These are phyloP conservation scores for Leucosticte australis DNA, from an alignment of 2,113 vertebrate genomes.

Conservation along the genomic window DNA sequence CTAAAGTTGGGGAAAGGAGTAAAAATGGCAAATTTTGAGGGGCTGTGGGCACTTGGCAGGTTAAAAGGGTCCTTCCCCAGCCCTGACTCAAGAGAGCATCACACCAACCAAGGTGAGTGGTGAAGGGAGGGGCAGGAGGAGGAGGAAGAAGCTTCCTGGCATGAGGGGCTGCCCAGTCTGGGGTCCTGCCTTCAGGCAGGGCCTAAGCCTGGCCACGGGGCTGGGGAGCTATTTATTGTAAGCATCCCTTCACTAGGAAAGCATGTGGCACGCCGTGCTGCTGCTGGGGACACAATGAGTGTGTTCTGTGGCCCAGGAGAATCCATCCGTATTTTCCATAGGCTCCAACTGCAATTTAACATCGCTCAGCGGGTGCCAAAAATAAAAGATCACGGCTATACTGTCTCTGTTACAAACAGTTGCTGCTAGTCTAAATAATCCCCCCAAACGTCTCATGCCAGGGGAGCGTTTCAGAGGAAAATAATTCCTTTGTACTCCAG, in stretches of 20 bases:
- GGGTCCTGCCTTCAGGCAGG: neutral
- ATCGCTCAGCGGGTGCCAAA: conserved; percentile 33
- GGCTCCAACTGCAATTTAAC: conserved; percentile 25
- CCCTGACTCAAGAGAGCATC: accelerated
- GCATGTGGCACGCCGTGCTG: neutral
- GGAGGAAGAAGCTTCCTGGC: neutral
- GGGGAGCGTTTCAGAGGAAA: conserved; percentile 32
- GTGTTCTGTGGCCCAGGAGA: conserved; percentile 5
- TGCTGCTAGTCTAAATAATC: conserved; percentile 58
- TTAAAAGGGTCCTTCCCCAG: conserved; percentile 15
- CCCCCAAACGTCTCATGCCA: conserved; percentile 22
- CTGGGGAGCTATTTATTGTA: conserved; percentile 8
- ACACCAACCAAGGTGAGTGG: accelerated
- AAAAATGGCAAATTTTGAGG: neutral
- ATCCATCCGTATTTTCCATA: conserved; percentile 40
- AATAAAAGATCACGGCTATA: conserved; percentile 47
- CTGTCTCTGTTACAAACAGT: conserved; percentile 55
- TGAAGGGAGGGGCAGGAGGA: neutral
- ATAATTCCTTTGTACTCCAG: conserved; percentile 55
- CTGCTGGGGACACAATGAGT: conserved; percentile 36
- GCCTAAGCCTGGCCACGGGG: neutral
- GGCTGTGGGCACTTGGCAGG: conserved; percentile 10
- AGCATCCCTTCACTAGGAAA: conserved; percentile 46
- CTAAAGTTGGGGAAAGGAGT: neutral
- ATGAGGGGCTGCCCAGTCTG: accelerated